Evolutionary conservation across 2,888 invertebrate genomes (phyloP).

Genomic region (Pristionchus entomophagus): DNA sequence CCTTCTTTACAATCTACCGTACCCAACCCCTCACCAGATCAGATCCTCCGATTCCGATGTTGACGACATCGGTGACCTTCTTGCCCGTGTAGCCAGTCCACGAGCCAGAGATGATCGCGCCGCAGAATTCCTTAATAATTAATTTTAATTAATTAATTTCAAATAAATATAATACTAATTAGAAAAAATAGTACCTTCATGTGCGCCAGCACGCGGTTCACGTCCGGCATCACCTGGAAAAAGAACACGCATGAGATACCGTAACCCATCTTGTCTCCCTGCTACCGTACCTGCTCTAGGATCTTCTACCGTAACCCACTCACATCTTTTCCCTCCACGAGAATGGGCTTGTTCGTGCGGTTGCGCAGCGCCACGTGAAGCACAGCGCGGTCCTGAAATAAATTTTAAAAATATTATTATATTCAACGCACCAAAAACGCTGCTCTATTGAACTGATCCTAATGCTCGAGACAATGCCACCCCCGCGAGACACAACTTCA

Average conservation of each 20-base stretch:
- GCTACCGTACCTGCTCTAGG: background rate
- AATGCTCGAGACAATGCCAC: no score
- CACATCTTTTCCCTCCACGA: conserved; percentile 90
- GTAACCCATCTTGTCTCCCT: background rate
- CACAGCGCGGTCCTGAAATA: conserved; percentile 86
- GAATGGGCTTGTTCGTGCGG: conserved; percentile 85
- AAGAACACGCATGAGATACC: no score
- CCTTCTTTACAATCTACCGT: background rate
- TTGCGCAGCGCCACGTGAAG: conserved; percentile 94
- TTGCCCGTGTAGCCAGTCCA: conserved; percentile 90
- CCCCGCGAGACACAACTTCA: no score
- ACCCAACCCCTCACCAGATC: conserved; percentile 84
- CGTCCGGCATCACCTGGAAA: conserved; percentile 85
- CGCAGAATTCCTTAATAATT: conserved; percentile 89
- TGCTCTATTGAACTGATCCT: no score
- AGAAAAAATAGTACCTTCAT: no score
- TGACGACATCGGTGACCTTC: conserved; percentile 94
- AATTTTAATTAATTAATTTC: no score
- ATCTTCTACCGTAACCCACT: conserved; percentile 58
- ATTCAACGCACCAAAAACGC: no score
- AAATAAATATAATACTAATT: no score
- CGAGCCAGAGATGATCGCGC: conserved; percentile 79
- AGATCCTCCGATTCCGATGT: conserved; percentile 99
- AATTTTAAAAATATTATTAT: background rate
- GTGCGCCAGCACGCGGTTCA: conserved; percentile 90